phyloP scores from a whole-genome alignment of 2,888 invertebrate genomes.

The Hololepta plana region DNA sequence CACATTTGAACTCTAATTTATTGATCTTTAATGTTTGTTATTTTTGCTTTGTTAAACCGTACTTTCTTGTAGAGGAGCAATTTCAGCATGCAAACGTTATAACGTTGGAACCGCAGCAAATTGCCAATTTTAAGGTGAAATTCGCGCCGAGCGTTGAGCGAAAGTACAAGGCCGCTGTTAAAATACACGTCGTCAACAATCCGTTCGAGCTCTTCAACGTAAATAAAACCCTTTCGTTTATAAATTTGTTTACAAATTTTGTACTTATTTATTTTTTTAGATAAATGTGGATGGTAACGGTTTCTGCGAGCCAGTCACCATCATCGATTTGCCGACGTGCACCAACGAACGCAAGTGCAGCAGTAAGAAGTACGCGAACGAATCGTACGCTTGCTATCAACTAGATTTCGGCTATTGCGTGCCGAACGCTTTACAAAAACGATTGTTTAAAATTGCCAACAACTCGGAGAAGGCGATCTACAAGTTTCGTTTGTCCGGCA shows the following conservation, averaged over 20 bases:
- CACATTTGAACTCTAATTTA: too few species aligned
- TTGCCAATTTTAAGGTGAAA: constrained; percentile 17
- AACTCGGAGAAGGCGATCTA: constrained; percentile 19
- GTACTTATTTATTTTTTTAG: constrained; percentile 10
- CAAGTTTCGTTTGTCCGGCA: constrained; percentile 25
- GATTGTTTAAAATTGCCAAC: constrained; percentile 26
- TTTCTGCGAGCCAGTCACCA: constrained; percentile 28
- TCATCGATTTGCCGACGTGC: constrained; percentile 20
- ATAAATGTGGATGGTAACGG: constrained; percentile 29
- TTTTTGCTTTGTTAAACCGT: constrained; percentile 3
- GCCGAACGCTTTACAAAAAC: constrained; percentile 22
- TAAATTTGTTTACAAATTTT: not conserved
- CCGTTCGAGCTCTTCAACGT: constrained; percentile 34
- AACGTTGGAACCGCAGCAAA: constrained; percentile 17
- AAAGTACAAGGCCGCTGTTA: constrained; percentile 18
- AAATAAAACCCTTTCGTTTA: constrained; percentile 9
- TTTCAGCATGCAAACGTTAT: constrained; percentile 7
- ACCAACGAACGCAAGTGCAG: not conserved
- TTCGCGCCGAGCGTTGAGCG: constrained; percentile 20
- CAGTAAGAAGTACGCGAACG: not conserved
- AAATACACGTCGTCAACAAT: constrained; percentile 32
- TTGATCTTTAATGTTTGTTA: too few species aligned
- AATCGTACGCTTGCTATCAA: constrained; percentile 14
- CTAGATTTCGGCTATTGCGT: constrained; percentile 25
- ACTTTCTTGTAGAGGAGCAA: constrained; percentile 5